Evolutionary conservation across 2,797 vertebrate genomes (phyloP).

Genomic region (Anabacerthia variegaticeps): DNA sequence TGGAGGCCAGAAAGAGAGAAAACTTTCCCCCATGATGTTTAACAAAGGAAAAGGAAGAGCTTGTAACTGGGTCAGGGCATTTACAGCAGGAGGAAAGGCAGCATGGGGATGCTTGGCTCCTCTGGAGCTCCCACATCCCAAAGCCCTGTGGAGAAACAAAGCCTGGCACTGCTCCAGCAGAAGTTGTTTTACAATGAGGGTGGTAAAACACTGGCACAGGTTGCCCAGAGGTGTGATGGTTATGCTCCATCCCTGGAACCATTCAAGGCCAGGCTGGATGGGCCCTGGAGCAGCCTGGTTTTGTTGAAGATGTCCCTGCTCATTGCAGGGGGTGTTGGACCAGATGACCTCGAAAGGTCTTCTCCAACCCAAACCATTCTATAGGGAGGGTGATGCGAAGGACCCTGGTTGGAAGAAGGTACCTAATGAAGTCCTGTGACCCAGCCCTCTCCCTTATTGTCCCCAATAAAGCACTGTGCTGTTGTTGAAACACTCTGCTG

Average conservation of each 20-base stretch:
- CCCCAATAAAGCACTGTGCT: neutral
- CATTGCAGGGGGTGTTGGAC: neutral
- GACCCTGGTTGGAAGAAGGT: slow-evolving; percentile 8
- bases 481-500: slow-evolving; percentile 20
- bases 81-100: neutral
- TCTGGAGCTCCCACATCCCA: neutral
- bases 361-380: neutral
- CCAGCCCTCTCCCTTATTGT: slow-evolving; percentile 16
- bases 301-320: neutral
- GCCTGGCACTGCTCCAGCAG: neutral
- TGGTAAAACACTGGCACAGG: neutral
- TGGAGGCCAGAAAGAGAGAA: accelerated
- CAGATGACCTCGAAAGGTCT: neutral
- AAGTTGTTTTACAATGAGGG: neutral
- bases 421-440: slow-evolving; percentile 40
- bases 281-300: neutral
- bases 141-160: accelerated
- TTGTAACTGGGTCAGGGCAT: accelerated
- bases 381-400: neutral
- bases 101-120: neutral
- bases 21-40: accelerated
- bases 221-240: neutral
- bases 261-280: neutral
- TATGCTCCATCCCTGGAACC: neutral
- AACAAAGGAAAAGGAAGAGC: neutral